These are phyloP conservation scores for Echinometra lucunter DNA, from an alignment of 53 echinoderm and acorn worm species.

Conservation along the genomic window DNA sequence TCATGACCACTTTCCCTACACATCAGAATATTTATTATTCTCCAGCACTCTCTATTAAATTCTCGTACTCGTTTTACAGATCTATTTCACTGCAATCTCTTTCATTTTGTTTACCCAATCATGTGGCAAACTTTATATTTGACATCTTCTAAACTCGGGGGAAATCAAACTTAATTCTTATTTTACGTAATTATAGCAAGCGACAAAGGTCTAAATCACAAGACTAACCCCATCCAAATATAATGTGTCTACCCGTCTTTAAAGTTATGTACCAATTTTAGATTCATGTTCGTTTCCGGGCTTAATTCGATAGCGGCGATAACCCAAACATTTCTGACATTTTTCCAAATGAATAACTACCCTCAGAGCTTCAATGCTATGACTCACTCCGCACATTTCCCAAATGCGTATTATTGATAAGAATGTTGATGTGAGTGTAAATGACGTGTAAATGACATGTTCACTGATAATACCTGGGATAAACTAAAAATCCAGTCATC, in stretches of 20 bases:
- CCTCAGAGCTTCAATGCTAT: background rate
- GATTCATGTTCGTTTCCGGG: conserved; percentile 39
- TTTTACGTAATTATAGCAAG: background rate
- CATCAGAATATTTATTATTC: background rate
- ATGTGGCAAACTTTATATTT: background rate
- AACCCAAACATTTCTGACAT: conserved; percentile 29
- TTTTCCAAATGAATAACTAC: conserved; percentile 41
- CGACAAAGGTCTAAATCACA: background rate
- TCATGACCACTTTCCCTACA: background rate
- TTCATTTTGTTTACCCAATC: background rate
- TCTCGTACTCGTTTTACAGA: background rate
- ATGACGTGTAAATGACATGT: conserved; percentile 28
- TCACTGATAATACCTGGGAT: conserved; percentile 12
- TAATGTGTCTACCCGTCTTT: conserved; percentile 24
- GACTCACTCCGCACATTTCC: conserved; percentile 1
- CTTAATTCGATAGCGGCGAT: conserved; percentile 25
- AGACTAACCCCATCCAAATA: conserved; percentile 36
- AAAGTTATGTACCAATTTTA: background rate
- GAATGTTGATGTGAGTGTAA: background rate
- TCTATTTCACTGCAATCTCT: background rate
- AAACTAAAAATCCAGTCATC: conserved; percentile 4
- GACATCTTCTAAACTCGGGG: background rate
- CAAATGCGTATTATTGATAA: conserved; percentile 12
- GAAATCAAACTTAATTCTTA: background rate
- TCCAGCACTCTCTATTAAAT: background rate